Conservation (phyloP, 2,888 invertebrate species). For the Iphiclides podalirius region DNA sequence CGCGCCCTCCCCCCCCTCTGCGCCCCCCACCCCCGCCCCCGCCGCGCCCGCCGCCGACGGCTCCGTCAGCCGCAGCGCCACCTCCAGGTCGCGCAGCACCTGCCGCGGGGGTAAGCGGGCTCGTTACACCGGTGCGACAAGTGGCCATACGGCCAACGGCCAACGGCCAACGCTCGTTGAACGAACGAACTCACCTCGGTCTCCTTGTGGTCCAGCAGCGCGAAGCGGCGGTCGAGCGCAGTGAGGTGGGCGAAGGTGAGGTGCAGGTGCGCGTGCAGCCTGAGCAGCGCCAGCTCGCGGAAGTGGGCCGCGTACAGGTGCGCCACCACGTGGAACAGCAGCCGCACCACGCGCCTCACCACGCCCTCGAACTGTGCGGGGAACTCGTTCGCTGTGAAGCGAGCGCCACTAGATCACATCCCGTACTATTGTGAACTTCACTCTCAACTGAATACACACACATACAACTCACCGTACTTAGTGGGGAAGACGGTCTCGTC, state of each 20-base stretch:
- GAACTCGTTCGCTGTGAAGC: conserved; percentile 95
- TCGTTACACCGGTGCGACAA: neutral
- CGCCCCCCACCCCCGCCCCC: conserved; percentile 55
- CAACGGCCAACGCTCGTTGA: too few species aligned
- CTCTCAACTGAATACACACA: neutral
- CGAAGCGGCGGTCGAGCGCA: conserved; percentile 90
- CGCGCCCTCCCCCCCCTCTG: conserved; percentile 73
- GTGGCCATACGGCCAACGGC: neutral
- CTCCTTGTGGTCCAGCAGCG: conserved; percentile 96
- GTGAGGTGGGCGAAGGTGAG: conserved; percentile 98
- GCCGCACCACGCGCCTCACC: conserved; percentile 96
- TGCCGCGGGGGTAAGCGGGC: conserved; percentile 31
- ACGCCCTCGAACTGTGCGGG: conserved; percentile 96
- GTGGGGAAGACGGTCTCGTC: conserved; percentile 99
- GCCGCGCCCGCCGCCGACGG: conserved; percentile 42
- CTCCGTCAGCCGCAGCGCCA: conserved; percentile 86
- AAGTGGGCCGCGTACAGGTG: conserved; percentile 99
- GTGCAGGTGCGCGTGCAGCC: conserved; percentile 97
- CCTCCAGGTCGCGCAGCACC: conserved; percentile 93
- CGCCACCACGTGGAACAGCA: conserved; percentile 98
- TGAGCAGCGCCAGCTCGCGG: conserved; percentile 95
- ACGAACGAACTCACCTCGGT: conserved; percentile 81
- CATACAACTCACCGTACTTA: conserved; percentile 92
- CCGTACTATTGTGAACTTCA: neutral
- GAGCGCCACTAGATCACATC: too few species aligned